Percentiles rank a stretch among this genome's conserved stretches.
Evolutionary conservation across 1,140 invertebrate genomes (phyloP).

Genomic region (Diuraphis noxia): DNA sequence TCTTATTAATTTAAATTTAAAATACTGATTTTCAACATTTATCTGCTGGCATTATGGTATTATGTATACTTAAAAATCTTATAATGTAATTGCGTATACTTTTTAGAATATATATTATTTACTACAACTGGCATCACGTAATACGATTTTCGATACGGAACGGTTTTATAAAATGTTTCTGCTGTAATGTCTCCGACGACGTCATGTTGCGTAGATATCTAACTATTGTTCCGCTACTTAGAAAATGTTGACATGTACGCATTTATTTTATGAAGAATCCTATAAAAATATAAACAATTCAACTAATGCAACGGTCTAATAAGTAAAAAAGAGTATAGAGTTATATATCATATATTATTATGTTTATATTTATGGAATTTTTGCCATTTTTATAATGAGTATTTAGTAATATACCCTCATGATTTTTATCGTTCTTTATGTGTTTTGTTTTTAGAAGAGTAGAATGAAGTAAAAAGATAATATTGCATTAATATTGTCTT

Average conservation of each 20-base stretch:
- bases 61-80: background rate
- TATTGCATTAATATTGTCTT: background rate
- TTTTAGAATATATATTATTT: background rate
- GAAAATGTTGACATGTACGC: background rate
- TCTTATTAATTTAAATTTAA: background rate
- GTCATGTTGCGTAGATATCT: constrained; percentile 31
- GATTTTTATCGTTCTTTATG: background rate
- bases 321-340: background rate
- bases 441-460: background rate
- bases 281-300: background rate
- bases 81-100: background rate
- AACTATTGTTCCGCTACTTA: background rate
- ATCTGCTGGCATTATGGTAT: background rate
- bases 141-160: background rate
- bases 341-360: background rate
- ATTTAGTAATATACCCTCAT: background rate
- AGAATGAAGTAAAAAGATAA: background rate
- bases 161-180: background rate
- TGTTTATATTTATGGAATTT: background rate
- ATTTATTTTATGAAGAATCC: background rate
- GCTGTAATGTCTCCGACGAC: background rate
- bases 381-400: background rate
- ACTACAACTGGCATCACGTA: background rate
- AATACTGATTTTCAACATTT: background rate
- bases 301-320: background rate